These are phyloP conservation scores for Chloebia gouldiae DNA, from an alignment of 2,113 vertebrate genomes.

Conservation along the genomic window DNA sequence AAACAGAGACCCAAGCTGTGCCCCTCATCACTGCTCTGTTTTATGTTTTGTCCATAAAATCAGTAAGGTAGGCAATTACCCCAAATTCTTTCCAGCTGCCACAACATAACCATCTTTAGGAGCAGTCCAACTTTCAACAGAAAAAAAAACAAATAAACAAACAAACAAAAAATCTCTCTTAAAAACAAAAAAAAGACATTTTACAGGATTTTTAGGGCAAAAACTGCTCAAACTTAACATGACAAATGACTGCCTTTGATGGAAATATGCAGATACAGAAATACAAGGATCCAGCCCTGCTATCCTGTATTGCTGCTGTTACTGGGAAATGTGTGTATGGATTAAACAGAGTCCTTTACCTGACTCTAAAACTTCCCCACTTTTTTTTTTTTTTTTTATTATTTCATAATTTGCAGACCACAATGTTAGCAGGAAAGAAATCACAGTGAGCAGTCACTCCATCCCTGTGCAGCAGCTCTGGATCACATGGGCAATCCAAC, in stretches of 20 bases:
- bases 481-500: neutral
- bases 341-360: neutral
- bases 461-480: neutral
- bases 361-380: neutral
- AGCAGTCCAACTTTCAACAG: neutral
- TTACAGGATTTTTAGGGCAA: neutral
- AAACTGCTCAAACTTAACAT: neutral
- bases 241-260: neutral
- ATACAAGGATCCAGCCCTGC: neutral
- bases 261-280: neutral
- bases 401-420: neutral
- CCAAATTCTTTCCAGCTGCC: neutral
- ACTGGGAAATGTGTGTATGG: neutral
- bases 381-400: neutral
- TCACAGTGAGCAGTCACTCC: neutral
- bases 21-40: neutral
- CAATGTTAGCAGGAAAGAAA: neutral
- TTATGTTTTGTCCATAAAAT: neutral
- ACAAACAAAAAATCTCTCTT: rapidly evolving
- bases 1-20: neutral
- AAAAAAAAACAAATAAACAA: neutral
- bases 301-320: neutral
- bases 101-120: neutral
- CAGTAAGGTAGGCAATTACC: neutral
- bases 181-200: neutral